Percentiles rank a stretch among this genome's conserved stretches.
Evolutionary conservation across 2,888 invertebrate species (phyloP).

Genomic region (Amblyjoppa proteus): DNA sequence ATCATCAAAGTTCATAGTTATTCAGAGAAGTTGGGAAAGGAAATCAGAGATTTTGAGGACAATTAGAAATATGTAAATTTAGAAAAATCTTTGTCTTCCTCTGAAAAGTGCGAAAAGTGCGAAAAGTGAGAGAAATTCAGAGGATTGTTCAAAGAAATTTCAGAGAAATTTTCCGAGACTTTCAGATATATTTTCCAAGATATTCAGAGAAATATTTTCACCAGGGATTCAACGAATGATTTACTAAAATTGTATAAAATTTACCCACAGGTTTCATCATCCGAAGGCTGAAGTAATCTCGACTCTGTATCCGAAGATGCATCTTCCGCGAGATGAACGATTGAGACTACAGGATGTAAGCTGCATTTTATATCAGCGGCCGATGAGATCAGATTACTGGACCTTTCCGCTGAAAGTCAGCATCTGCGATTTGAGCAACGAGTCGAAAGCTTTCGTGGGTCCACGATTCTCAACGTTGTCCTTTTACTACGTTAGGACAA

Average conservation of each 20-base stretch:
- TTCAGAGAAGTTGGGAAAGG: too few relatives aligned
- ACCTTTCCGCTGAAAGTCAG: constrained; percentile 81
- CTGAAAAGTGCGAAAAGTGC: too few relatives aligned
- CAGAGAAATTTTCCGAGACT: too few relatives aligned
- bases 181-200: too few relatives aligned
- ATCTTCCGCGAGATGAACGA: constrained; percentile 72
- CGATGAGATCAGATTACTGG: constrained; percentile 78
- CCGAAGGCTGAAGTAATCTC: constrained; percentile 80
- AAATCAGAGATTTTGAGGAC: too few relatives aligned
- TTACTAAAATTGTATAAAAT: background rate
- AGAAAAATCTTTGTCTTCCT: too few relatives aligned
- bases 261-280: constrained; percentile 80
- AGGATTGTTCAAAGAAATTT: too few relatives aligned
- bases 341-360: constrained; percentile 79
- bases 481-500: constrained; percentile 76
- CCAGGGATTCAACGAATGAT: background rate
- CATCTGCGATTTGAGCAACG: constrained; percentile 75
- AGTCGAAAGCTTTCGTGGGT: constrained; percentile 73
- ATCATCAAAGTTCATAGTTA: too few relatives aligned
- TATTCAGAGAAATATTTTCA: too few relatives aligned
- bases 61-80: too few relatives aligned
- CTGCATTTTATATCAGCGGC: constrained; percentile 81
- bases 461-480: constrained; percentile 75
- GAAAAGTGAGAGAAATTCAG: too few relatives aligned
- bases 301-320: constrained; percentile 74